Conservation (phyloP, 2,888 invertebrate species). For the Hypselothyrea guttata region DNA sequence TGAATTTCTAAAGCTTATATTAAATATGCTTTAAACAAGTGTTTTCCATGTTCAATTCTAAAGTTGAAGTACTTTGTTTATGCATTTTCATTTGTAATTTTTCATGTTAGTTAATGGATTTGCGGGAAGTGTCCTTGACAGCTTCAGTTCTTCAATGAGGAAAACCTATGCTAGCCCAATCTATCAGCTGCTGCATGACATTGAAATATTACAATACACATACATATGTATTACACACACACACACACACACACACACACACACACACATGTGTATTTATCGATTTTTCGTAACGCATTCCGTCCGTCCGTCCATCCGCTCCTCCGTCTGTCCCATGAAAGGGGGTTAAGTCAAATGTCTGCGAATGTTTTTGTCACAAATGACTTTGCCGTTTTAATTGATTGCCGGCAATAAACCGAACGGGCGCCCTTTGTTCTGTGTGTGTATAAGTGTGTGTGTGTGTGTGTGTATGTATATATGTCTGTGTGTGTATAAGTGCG, state of each 20-base stretch:
- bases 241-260: not conserved
- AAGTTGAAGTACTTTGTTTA: not conserved
- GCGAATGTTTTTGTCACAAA: slow-evolving; percentile 77
- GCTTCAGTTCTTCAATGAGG: not conserved
- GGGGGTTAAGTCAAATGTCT: slow-evolving; percentile 68
- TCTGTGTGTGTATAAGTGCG: slow-evolving; percentile 6
- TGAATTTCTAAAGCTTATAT: too few relatives aligned
- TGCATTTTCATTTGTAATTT: not conserved
- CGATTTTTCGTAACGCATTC: slow-evolving; percentile 39
- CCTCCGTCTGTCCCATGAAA: too few relatives aligned
- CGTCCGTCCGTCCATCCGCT: not conserved
- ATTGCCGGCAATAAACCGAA: slow-evolving; percentile 76
- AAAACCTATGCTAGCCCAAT: too few relatives aligned
- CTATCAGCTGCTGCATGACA: slow-evolving; percentile 42
- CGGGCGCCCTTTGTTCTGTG: slow-evolving; percentile 56
- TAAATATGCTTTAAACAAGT: too few relatives aligned
- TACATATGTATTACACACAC: not conserved
- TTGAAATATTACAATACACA: slow-evolving; percentile 67
- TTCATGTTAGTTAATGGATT: not conserved
- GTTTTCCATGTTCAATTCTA: too few relatives aligned
- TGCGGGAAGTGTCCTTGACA: slow-evolving; percentile 1
- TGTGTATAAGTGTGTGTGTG: slow-evolving; percentile 10
- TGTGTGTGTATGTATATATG: slow-evolving; percentile 7
- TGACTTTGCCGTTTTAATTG: slow-evolving; percentile 76
- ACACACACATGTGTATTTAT: slow-evolving; percentile 24